Percentiles rank a stretch among this genome's conserved stretches.
Evolutionary conservation across 1,140 invertebrate genomes (phyloP).

Genomic region (Ephestia elutella): DNA sequence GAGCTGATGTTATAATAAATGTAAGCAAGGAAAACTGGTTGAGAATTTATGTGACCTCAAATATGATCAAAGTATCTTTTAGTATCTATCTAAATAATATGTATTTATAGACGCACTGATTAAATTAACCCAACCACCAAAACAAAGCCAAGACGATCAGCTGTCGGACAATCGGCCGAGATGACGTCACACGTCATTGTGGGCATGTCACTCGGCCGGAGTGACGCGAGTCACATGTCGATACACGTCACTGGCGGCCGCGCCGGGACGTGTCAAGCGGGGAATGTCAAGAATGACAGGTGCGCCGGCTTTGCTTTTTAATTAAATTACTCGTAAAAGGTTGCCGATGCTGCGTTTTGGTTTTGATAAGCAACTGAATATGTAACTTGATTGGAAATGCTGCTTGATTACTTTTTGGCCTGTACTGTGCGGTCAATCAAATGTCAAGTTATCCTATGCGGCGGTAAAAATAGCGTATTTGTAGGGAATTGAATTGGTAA

Average conservation of each 20-base stretch:
- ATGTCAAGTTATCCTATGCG: too few species aligned
- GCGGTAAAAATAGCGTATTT: too few species aligned
- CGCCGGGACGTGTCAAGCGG: slow-evolving; percentile 13
- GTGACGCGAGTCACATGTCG: slow-evolving; percentile 30
- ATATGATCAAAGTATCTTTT: too few species aligned
- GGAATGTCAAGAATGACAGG: slow-evolving; percentile 17
- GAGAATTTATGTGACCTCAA: too few species aligned
- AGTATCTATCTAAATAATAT: background rate
- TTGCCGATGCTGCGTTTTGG: background rate
- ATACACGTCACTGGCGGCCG: slow-evolving; percentile 25
- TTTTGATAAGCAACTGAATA: too few species aligned
- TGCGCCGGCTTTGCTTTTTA: slow-evolving; percentile 8
- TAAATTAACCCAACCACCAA: background rate
- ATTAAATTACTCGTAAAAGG: slow-evolving; percentile 1
- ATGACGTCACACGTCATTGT: slow-evolving; percentile 18
- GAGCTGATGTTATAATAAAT: too few species aligned
- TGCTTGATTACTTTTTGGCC: too few species aligned
- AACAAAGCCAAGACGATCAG: background rate
- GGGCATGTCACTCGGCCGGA: slow-evolving; percentile 1
- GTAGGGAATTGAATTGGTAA: too few species aligned
- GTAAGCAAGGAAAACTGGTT: too few species aligned
- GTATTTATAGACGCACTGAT: background rate
- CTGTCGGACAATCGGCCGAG: background rate
- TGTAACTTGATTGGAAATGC: too few species aligned
- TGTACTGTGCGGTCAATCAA: too few species aligned